A percentile compares a stretch with the other conserved stretches of the same genome.
Evolutionary conservation across 2,113 vertebrate genomes (phyloP).

Genomic region (Seriola rivoliana): DNA sequence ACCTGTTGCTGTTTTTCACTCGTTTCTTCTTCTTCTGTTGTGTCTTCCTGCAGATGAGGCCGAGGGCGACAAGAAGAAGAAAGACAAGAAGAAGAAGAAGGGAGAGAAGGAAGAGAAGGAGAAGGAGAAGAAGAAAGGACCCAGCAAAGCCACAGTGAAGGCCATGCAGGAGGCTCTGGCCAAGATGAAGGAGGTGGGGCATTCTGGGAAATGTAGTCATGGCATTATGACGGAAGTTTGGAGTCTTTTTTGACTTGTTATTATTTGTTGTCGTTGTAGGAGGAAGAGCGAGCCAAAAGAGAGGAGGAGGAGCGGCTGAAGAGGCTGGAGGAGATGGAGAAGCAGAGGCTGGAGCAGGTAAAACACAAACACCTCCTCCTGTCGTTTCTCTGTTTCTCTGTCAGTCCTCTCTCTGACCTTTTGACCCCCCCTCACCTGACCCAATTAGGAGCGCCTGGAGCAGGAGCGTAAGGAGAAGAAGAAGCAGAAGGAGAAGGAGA

Average conservation of each 20-base stretch:
- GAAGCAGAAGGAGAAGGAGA: slow-evolving; percentile 98
- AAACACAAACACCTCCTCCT: not conserved
- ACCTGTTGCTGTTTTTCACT: not conserved
- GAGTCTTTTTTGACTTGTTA: not conserved
- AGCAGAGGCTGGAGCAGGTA: slow-evolving; percentile 94
- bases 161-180: slow-evolving; percentile 98
- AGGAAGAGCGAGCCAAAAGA: slow-evolving; percentile 91
- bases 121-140: slow-evolving; percentile 97
- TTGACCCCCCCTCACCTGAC: not conserved
- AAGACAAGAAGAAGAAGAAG: slow-evolving; percentile 95
- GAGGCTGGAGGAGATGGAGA: slow-evolving; percentile 93
- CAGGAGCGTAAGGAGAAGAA: slow-evolving; percentile 96
- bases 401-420: not conserved
- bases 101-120: slow-evolving; percentile 89
- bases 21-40: not conserved
- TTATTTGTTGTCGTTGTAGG: slow-evolving; percentile 62
- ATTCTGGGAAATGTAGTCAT: slow-evolving; percentile 34
- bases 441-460: slow-evolving; percentile 91
- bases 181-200: slow-evolving; percentile 90
- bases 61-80: slow-evolving; percentile 96
- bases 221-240: fast-evolving
- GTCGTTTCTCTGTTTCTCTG: not conserved
- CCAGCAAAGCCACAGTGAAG: slow-evolving; percentile 96
- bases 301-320: slow-evolving; percentile 92
- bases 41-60: slow-evolving; percentile 81